Conservation (phyloP, 2,797 vertebrate species). For the Scarus forsteni region DNA sequence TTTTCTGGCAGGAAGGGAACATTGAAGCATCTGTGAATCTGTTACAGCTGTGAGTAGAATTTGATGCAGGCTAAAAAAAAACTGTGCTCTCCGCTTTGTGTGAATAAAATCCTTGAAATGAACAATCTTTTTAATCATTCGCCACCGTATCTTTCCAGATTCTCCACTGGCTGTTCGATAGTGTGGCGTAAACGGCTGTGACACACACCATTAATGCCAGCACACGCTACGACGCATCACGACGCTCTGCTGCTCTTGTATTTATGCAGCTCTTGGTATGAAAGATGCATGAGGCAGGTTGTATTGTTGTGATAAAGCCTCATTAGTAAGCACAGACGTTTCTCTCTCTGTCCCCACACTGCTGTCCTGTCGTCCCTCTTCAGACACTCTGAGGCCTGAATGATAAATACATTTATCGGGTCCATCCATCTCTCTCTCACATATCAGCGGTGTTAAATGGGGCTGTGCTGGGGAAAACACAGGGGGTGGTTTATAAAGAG, state of each 20-base stretch:
- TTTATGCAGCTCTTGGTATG: slow-evolving; percentile 51
- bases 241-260: slow-evolving; percentile 30
- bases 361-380: slow-evolving; percentile 50
- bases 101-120: neutral
- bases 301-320: slow-evolving; percentile 61
- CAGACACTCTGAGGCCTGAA: slow-evolving; percentile 68
- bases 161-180: neutral
- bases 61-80: neutral
- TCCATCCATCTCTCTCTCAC: slow-evolving; percentile 47
- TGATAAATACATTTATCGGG: slow-evolving; percentile 72
- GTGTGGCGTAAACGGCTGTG: neutral
- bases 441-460: slow-evolving; percentile 49
- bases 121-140: neutral
- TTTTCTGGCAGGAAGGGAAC: too few relatives aligned
- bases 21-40: too few relatives aligned
- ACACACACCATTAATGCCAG: slow-evolving; percentile 52
- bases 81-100: neutral
- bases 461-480: slow-evolving; percentile 2
- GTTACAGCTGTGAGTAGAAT: neutral
- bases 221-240: slow-evolving; percentile 35
- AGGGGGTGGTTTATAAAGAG: slow-evolving; percentile 11
- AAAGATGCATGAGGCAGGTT: slow-evolving; percentile 72
- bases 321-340: slow-evolving; percentile 62
- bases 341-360: slow-evolving; percentile 15
- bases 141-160: too few relatives aligned